Base-by-base conservation (phyloP, 2,888 invertebrate genomes). In the Cerastis leucographa region DNA sequence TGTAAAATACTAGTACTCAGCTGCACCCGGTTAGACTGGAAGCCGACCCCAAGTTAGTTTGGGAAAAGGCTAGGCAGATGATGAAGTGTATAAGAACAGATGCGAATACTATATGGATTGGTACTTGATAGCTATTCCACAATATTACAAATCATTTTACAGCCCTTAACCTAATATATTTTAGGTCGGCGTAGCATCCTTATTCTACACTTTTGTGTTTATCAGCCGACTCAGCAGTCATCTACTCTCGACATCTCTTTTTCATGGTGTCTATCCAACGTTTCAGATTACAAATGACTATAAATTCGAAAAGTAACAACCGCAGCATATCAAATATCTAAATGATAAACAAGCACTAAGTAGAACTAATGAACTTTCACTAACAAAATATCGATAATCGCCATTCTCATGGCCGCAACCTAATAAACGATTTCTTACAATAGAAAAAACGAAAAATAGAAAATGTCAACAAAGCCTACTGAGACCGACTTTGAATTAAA, bases 401-500 rank as follows among this genome's bases (percentile, higher is more conserved):
- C 84, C 71, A 61, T 74, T 75, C 40, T 81, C 71, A 44, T 85
- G 59, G 87, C 84, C 82, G 66, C 81, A 81, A 80, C 83, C 79
- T 82, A 84, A 84, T 84, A 88, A 88, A 88, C 87, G 85, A 87
- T 87, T 87, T 86, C 88, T 85, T 91, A 93, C 93, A 94, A 93
- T 93, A 92, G 93, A 90, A 85, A 93, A 92, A 93, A 92, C 91
- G 93, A 93, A 91, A 93, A 91, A 86, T 87, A 87, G 88, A 91
- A 93, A 93, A 94, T 92, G 92, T 94, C 93, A 94, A 93, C 93
- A 93, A 91, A 90, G 82, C 85, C 68, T 79, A 84, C 87, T 87
- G 87, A 78, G 84, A 80, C 89, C 88, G 84, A 85, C 87, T 82
- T 87, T 85, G 81, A 84, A 77, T 80, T 82, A 83, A 82, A 83